A percentile compares a stretch with the other conserved stretches of the same genome.
phyloP scores from a whole-genome alignment of 2,113 vertebrate species.

The Syrmaticus mikado region DNA sequence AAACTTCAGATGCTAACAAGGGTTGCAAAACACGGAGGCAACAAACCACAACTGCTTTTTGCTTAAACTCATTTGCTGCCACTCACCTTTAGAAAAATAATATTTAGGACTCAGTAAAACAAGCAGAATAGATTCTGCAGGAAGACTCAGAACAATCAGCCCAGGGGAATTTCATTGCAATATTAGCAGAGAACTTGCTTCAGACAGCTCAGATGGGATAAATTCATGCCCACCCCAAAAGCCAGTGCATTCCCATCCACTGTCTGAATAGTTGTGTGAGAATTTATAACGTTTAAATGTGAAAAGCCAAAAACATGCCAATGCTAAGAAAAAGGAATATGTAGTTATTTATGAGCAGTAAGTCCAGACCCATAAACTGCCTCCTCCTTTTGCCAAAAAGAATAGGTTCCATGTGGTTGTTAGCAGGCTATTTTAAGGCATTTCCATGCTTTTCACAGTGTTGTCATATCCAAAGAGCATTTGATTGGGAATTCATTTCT shows the following conservation, averaged over 20 bases:
- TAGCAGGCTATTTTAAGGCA: not conserved
- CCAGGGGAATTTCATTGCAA: not conserved
- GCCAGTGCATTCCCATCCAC: not conserved
- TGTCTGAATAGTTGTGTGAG: not conserved
- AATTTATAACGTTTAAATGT: not conserved
- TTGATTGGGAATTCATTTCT: slow-evolving; percentile 7
- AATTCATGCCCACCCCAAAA: not conserved
- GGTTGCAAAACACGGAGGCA: not conserved
- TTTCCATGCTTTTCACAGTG: not conserved
- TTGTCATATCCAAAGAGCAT: not conserved
- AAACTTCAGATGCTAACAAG: not conserved
- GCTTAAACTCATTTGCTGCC: not conserved
- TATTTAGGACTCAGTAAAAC: not conserved
- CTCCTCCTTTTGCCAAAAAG: slow-evolving; percentile 12
- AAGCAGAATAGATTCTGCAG: not conserved
- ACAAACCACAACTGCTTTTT: not conserved
- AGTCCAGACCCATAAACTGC: slow-evolving; percentile 22
- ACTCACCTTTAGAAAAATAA: not conserved
- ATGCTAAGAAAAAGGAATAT: not conserved
- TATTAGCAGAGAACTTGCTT: not conserved
- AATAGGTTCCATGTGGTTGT: not conserved
- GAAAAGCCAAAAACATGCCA: not conserved
- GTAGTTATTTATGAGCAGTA: not conserved
- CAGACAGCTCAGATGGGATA: not conserved
- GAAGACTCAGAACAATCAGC: not conserved